Evolutionary conservation across 2,797 vertebrate genomes (phyloP), one percentile per base, ranked within the genome.

Genomic region (Cyclura pinguis): DNA sequence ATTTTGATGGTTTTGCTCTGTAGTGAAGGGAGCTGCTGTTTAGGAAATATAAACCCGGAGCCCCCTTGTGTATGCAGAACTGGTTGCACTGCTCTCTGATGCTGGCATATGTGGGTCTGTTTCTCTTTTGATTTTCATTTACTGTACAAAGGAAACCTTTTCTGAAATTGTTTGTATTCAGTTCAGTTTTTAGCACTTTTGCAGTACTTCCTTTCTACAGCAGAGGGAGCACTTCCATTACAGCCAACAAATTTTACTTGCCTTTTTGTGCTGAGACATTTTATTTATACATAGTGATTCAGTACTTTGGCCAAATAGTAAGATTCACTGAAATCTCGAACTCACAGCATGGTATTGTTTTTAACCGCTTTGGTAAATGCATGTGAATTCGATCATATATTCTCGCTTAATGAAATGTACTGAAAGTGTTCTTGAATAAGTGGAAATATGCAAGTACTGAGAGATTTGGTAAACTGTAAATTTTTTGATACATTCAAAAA

Each of bases 211-310:
- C 55, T 38, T 88, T 18, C 6, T 84, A 52, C 77, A 92, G 89
- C 86, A 95, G 93, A 92, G 80, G 92, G 92, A 93, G 78, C 57
- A 77, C 2, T 0, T 7, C 12, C 69, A 86, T 35, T 90, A 2
- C 59, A 1, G 82, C 91, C 88, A 85, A 86, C 78, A 88, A 62
- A 57, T 92, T 64, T 88, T 32, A 78, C 24, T 91, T 84, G 89
- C 89, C 9, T 29, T 78, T 78, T 78, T 50, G 20, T 7, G 42
- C 2, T 50, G 27, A 78, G 10, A 78, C 42, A 50, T 78, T 29
- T 78, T 10, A 27, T 42, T 42, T 77, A 29, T 32, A 47, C 38
- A 16, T 29, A 69, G 8, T n/a, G 38, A 85, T 57, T 38, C 50
- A 35, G 12, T 29, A 20, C n/a, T 86, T 24, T 64, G 57, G 32